These are phyloP conservation scores for Popillia japonica DNA, from an alignment of 1,140 invertebrate genomes.

Conservation along the genomic window DNA sequence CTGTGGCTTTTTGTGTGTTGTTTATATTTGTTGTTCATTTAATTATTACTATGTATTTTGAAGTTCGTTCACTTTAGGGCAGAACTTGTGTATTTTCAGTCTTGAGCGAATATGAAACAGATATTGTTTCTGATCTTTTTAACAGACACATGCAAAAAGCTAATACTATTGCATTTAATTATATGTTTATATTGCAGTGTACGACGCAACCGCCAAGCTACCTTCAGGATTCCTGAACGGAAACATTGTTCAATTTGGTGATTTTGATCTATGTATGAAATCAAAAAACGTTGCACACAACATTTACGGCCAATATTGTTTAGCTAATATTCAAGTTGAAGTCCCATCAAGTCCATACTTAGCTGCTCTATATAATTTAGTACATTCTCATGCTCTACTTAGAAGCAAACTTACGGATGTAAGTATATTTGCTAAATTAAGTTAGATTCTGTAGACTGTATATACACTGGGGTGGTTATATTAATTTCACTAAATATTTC, in stretches of 20 bases:
- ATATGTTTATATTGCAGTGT: conserved; percentile 63
- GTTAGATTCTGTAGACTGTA: too few species aligned
- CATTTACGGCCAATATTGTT: conserved; percentile 67
- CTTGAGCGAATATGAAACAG: too few species aligned
- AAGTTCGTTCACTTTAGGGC: too few species aligned
- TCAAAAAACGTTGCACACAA: conserved; percentile 53
- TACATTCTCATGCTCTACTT: conserved; percentile 69
- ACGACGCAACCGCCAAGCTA: conserved; percentile 69
- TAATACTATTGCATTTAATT: too few species aligned
- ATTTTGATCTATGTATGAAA: conserved; percentile 70
- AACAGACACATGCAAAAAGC: too few species aligned
- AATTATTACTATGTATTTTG: too few species aligned
- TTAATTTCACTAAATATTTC: too few species aligned
- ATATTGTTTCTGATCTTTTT: too few species aligned
- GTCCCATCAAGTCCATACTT: conserved; percentile 59
- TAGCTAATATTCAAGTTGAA: conserved; percentile 65
- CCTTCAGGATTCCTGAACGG: conserved; percentile 69
- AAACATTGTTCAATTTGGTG: conserved; percentile 70
- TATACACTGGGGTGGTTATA: too few species aligned
- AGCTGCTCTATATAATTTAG: conserved; percentile 62
- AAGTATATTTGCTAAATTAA: conserved; percentile 54
- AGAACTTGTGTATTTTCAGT: too few species aligned
- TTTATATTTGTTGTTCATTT: too few species aligned
- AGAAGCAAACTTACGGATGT: conserved; percentile 70
- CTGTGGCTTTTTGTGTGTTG: too few species aligned